Evolutionary conservation across 2,797 vertebrate genomes (phyloP).

Genomic region (Aeoliscus strigatus): DNA sequence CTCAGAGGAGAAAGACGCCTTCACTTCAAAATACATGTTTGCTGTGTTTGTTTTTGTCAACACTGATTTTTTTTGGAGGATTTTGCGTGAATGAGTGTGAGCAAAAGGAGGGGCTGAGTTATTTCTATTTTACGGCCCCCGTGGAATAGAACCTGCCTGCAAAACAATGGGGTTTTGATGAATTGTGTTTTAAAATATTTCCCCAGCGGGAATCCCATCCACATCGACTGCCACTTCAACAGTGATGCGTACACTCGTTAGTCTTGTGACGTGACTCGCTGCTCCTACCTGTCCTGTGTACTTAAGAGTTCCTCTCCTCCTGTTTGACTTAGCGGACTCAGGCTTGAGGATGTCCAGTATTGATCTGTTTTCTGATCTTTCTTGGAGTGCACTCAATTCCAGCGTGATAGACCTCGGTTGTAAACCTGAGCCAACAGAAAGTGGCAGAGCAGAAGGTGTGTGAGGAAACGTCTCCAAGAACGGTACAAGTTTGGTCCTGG

Average conservation of each 20-base stretch:
- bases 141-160: too few relatives aligned
- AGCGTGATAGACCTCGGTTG: conserved; percentile 60
- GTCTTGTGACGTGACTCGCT: conserved; percentile 38
- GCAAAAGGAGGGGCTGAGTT: too few relatives aligned
- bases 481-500: too few relatives aligned
- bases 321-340: conserved; percentile 66
- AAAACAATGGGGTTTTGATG: too few relatives aligned
- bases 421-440: too few relatives aligned
- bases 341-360: conserved; percentile 70
- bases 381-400: conserved; percentile 62
- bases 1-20: too few relatives aligned
- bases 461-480: conserved; percentile 21
- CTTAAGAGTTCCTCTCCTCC: conserved; percentile 57
- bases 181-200: too few relatives aligned
- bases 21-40: too few relatives aligned
- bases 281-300: conserved; percentile 47
- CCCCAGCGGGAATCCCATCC: conserved; percentile 15
- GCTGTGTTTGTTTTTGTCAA: too few relatives aligned
- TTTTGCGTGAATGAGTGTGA: too few relatives aligned
- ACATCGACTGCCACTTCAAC: conserved; percentile 38
- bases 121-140: too few relatives aligned
- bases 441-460: conserved; percentile 21
- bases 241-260: conserved; percentile 33
- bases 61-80: too few relatives aligned
- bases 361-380: conserved; percentile 74